A percentile compares a stretch with the other conserved stretches of the same genome.
These are phyloP conservation scores for Pipa parva DNA, from an alignment of 2,113 vertebrate species.

Conservation along the genomic window DNA sequence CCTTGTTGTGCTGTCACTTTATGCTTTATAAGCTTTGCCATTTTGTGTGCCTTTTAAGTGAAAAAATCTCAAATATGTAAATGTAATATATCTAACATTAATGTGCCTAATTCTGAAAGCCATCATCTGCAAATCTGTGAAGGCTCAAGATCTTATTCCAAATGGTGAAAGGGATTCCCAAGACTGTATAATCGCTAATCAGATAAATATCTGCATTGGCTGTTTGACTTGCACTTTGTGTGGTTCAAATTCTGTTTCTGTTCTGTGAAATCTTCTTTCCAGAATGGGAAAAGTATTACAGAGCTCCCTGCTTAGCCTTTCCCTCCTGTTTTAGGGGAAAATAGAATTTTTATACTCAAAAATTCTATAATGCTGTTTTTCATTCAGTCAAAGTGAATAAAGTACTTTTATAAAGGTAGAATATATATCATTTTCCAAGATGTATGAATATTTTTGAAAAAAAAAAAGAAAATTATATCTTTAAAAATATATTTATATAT, in stretches of 20 bases:
- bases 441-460: slow-evolving; percentile 6
- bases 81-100: neutral
- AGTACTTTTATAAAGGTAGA: neutral
- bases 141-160: neutral
- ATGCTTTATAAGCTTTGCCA: slow-evolving; percentile 22
- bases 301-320: too few relatives aligned
- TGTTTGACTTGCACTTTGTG: neutral
- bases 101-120: neutral
- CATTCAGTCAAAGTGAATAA: neutral
- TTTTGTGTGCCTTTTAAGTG: slow-evolving; percentile 22
- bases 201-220: neutral
- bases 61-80: slow-evolving; percentile 11
- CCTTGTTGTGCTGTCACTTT: neutral
- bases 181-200: neutral
- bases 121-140: slow-evolving; percentile 2
- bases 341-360: too few relatives aligned
- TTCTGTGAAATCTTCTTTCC: neutral
- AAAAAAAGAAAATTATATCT: neutral
- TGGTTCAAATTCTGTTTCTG: neutral
- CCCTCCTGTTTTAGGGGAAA: too few relatives aligned
- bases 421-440: neutral
- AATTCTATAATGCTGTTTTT: neutral
- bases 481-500: slow-evolving; percentile 11
- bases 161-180: neutral
- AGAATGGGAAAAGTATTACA: too few relatives aligned